Evolutionary conservation across 2,888 invertebrate species (phyloP), one percentile per base, ranked within the genome.

Genomic region (Dyspetes luteomarginatus): DNA sequence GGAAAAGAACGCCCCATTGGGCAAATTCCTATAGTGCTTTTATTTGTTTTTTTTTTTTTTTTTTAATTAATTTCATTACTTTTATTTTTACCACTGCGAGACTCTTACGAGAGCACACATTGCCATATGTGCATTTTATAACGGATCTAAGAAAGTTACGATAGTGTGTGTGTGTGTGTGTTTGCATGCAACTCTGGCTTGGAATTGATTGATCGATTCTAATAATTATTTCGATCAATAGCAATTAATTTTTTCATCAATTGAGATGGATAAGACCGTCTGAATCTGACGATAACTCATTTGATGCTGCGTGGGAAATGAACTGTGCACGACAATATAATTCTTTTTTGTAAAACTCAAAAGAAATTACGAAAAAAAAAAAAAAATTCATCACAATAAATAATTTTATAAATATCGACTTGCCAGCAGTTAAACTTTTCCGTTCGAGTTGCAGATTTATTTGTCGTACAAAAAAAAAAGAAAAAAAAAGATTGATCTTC

Each of bases 1-100:
- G 80, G 80, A 81, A 81, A 76, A 76, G 67, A 74, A 65, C 56
- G 58, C 65, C 67, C 41, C 28, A 69, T 48, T 67, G 52, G 48
- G 76, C 62, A 64, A 72, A 76, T 73, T 81, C 76, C 68, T 64
- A 41, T 41, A 17, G 48, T 45, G 15, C 45, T 26, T n/a, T 28
- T 55, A 36, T 36, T 43, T 65, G 52, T 62, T 43, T 22, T 50
- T 24, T 52, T 65, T 48, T 36, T 45, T 1, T 17, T 45, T 12
- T 19, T 68, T 17, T 60, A 19, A 30, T 36, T 15, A 60, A 36
- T 43, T 24, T 56, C 45, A n/a, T n/a, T n/a, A n/a, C n/a, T 41
- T 9, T 1, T 52, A n/a, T 30, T 56, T 60, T 17, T 19, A 0
- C 12, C 19, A 22, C 12, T 36, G 36, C 12, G 69, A 69, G 56